A percentile compares a stretch with the other conserved stretches of the same genome.
phyloP scores from a whole-genome alignment of 92 coral and sea anemone species.

The Ricordea florida region DNA sequence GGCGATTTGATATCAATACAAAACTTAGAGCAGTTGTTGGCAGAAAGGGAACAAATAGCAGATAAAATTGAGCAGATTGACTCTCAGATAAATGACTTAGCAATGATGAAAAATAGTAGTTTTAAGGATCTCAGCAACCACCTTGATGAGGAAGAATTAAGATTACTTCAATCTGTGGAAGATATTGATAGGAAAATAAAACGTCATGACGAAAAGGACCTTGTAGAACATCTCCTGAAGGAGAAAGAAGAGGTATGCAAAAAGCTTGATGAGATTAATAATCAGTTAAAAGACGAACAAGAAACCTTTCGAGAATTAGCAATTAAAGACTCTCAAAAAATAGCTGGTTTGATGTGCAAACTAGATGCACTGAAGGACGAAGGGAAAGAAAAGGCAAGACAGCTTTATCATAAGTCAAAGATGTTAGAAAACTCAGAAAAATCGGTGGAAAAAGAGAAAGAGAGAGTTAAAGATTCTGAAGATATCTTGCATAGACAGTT shows the following conservation, averaged over 20 bases:
- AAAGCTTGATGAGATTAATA: conserved; percentile 66
- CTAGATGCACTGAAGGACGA: conserved; percentile 66
- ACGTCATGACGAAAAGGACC: conserved; percentile 37
- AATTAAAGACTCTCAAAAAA: not conserved
- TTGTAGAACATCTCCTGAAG: conserved; percentile 47
- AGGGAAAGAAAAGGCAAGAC: conserved; percentile 32
- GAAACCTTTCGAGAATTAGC: not conserved
- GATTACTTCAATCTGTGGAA: conserved; percentile 47
- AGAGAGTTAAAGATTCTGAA: not conserved
- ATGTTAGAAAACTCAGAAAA: conserved; percentile 1
- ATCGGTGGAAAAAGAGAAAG: conserved; percentile 8
- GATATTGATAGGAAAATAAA: conserved; percentile 22
- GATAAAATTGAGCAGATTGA: conserved; percentile 26
- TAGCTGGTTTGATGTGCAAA: conserved; percentile 51
- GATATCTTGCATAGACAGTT: not conserved
- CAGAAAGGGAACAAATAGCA: conserved; percentile 37
- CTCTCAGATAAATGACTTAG: conserved; percentile 8
- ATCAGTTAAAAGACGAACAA: conserved; percentile 30
- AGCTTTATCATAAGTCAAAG: conserved; percentile 27
- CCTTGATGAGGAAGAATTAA: conserved; percentile 48
- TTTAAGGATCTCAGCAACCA: conserved; percentile 35
- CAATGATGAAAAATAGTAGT: conserved; percentile 20
- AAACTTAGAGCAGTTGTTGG: conserved; percentile 7
- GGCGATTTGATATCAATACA: not conserved
- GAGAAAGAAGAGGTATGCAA: conserved; percentile 53